phyloP scores from a whole-genome alignment of 92 coral and sea anemone species.

The Porites cylindrica region DNA sequence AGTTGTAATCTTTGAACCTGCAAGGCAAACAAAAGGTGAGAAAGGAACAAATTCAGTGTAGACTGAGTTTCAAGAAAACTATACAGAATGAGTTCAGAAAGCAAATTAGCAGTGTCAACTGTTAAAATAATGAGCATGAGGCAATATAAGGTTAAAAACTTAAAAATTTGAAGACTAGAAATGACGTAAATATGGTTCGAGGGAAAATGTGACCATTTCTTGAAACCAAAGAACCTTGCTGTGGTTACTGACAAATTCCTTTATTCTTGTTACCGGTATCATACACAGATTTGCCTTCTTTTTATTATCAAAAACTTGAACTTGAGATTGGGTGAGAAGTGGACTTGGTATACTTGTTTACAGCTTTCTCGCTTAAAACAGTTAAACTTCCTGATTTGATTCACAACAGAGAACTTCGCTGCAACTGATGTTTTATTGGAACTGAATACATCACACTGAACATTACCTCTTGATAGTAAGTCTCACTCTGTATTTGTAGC shows the following conservation, averaged over 20 bases:
- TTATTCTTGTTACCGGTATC: background rate
- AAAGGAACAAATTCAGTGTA: background rate
- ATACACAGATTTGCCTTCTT: background rate
- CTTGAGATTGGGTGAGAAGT: too few species aligned
- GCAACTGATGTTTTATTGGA: too few species aligned
- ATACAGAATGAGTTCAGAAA: background rate
- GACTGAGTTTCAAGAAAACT: background rate
- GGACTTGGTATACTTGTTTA: too few species aligned
- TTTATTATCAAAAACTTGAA: too few species aligned
- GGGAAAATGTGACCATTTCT: background rate
- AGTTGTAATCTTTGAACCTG: conserved; percentile 83
- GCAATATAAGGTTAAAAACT: background rate
- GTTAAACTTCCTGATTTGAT: too few species aligned
- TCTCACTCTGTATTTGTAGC: conserved; percentile 88
- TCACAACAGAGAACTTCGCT: too few species aligned
- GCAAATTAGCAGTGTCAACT: too few species aligned
- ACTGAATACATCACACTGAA: conserved; percentile 15
- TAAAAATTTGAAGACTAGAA: background rate
- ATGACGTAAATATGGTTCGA: too few species aligned
- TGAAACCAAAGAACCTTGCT: too few species aligned
- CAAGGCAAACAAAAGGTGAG: background rate
- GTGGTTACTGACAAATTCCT: too few species aligned
- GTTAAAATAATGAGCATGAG: too few species aligned
- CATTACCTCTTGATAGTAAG: conserved; percentile 68
- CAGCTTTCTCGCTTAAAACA: too few species aligned